These are phyloP conservation scores for Planococcus citri DNA, from an alignment of 1,140 invertebrate species.

Conservation along the genomic window DNA sequence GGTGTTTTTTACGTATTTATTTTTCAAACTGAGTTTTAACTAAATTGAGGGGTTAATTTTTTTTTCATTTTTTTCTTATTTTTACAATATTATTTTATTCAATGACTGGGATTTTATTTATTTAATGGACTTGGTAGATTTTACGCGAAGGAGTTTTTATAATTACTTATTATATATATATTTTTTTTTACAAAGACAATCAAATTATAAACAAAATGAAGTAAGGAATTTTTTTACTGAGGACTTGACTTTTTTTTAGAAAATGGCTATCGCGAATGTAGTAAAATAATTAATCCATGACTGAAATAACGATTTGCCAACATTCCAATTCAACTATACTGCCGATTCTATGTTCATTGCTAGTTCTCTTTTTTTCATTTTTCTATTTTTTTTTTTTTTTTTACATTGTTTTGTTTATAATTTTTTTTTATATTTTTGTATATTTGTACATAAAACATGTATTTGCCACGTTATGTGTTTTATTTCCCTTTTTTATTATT, in stretches of 20 bases:
- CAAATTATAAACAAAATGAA: neutral
- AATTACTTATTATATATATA: no score
- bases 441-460: slow-evolving; percentile 4
- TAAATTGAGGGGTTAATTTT: no score
- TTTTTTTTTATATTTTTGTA: slow-evolving; percentile 5
- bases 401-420: no score
- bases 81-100: neutral
- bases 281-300: neutral
- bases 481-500: neutral
- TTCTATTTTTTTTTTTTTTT: slow-evolving; percentile 2
- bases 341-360: neutral
- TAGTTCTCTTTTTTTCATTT: neutral
- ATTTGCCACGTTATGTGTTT: slow-evolving; percentile 12
- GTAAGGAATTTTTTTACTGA: no score
- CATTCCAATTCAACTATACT: slow-evolving; percentile 3
- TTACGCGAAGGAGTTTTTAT: neutral
- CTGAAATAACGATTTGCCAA: neutral
- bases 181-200: neutral
- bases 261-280: neutral
- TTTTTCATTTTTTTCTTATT: no score
- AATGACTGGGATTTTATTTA: neutral
- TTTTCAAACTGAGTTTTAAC: no score
- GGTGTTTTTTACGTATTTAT: no score
- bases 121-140: neutral
- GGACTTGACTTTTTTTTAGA: no score